Percentiles rank a stretch among this genome's conserved stretches.
phyloP scores from a whole-genome alignment of 92 coral and sea anemone species.

The Plumapathes pennacea region DNA sequence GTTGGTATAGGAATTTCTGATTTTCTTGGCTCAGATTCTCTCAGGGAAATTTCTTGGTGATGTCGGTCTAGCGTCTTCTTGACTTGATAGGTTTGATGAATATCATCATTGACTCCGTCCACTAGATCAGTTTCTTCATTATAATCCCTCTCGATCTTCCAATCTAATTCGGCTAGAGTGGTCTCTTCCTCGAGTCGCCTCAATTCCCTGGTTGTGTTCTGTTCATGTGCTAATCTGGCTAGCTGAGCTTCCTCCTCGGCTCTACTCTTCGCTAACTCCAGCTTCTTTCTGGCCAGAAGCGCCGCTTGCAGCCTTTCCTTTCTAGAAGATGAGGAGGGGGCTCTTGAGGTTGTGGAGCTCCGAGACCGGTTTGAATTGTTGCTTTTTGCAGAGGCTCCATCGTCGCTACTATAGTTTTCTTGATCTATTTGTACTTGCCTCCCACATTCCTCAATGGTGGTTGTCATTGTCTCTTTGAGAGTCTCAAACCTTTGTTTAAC shows the following conservation, averaged over 20 bases:
- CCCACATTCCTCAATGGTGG: conserved; percentile 12
- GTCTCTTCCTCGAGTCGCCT: conserved; percentile 32
- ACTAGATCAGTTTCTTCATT: no score
- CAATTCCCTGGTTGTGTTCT: conserved; percentile 27
- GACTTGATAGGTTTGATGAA: no score
- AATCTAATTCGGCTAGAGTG: conserved; percentile 37
- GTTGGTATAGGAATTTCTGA: no score
- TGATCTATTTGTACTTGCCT: conserved; percentile 4
- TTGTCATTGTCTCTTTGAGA: conserved; percentile 11
- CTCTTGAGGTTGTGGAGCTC: conserved; percentile 1
- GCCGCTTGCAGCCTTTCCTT: conserved; percentile 13
- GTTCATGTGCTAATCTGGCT: conserved; percentile 18
- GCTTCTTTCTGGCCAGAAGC: conserved; percentile 26
- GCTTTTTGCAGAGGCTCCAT: conserved; percentile 6
- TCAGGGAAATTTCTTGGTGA: no score
- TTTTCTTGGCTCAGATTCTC: no score
- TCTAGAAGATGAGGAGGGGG: conserved; percentile 9
- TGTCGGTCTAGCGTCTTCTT: no score
- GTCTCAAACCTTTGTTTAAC: conserved; percentile 10
- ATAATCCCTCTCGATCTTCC: conserved; percentile 31
- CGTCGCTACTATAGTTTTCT: neutral
- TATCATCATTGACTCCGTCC: no score
- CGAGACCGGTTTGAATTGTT: neutral
- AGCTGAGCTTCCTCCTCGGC: conserved; percentile 33
- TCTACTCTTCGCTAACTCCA: conserved; percentile 34